A percentile compares a stretch with the other conserved stretches of the same genome.
Evolutionary conservation across 2,113 vertebrate genomes (phyloP).

Genomic region (Phyllostomus discolor): DNA sequence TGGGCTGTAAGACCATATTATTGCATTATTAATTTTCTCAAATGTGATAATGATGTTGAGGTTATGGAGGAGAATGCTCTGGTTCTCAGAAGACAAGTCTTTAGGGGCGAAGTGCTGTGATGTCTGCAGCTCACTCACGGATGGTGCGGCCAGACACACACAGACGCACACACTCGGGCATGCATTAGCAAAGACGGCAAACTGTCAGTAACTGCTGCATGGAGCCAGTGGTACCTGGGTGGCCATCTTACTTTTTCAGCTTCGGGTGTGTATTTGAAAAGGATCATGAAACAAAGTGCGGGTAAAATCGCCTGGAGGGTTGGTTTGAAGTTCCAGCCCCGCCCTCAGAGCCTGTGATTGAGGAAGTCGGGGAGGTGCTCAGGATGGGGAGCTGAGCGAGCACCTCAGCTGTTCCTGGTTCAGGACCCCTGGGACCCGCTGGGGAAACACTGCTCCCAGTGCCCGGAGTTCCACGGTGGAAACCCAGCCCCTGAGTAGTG

Average conservation of each 20-base stretch:
- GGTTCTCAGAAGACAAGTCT: background rate
- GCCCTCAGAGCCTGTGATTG: background rate
- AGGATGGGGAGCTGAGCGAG: background rate
- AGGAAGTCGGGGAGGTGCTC: background rate
- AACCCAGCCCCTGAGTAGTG: background rate
- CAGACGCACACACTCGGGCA: rapidly evolving
- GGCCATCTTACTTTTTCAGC: background rate
- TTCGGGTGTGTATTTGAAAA: background rate
- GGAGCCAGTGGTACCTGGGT: background rate
- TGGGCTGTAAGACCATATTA: background rate
- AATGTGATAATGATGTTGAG: background rate
- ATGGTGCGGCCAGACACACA: background rate
- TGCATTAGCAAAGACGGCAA: background rate
- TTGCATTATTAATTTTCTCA: background rate
- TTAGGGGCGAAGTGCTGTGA: background rate
- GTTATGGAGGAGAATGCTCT: background rate
- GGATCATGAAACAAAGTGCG: background rate
- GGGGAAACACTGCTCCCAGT: background rate
- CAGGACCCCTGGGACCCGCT: background rate
- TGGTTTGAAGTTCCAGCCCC: background rate
- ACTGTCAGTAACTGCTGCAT: background rate
- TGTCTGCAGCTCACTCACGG: background rate
- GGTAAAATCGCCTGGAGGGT: background rate
- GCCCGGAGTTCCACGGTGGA: background rate
- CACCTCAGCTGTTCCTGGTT: background rate